Evolutionary conservation across 2,113 vertebrate genomes (phyloP).

Genomic region (Calyptomena viridis): DNA sequence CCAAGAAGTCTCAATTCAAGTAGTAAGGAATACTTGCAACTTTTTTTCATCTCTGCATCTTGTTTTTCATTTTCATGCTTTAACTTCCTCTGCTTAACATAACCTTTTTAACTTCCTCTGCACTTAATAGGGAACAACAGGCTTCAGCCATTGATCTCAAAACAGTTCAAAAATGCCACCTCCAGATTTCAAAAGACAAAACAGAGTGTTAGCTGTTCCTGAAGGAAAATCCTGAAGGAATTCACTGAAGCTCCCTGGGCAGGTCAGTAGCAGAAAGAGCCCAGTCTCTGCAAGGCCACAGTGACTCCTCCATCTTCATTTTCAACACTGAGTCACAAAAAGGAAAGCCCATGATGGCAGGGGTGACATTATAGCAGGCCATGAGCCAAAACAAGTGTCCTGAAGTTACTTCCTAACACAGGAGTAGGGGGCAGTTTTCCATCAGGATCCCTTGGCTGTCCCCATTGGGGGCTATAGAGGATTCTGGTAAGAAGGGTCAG

Average conservation of each 20-base stretch:
- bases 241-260: not conserved
- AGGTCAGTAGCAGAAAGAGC: not conserved
- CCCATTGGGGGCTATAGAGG: not conserved
- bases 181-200: not conserved
- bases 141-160: not conserved
- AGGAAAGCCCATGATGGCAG: not conserved
- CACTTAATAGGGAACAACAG: not conserved
- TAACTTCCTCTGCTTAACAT: not conserved
- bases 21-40: not conserved
- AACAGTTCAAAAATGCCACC: rapidly evolving
- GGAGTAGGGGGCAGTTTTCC: not conserved
- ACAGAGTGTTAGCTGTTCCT: not conserved
- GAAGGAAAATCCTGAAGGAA: not conserved
- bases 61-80: not conserved
- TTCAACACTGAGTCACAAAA: not conserved
- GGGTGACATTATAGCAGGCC: not conserved
- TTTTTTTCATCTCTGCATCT: not conserved
- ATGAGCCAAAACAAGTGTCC: not conserved
- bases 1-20: not conserved
- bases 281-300: not conserved
- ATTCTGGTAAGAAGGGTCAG: not conserved
- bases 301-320: not conserved
- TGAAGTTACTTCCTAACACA: not conserved
- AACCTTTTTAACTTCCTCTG: not conserved
- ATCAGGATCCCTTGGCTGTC: not conserved